phyloP scores from a whole-genome alignment of 2,888 invertebrate genomes.

The Thelaira solivaga region DNA sequence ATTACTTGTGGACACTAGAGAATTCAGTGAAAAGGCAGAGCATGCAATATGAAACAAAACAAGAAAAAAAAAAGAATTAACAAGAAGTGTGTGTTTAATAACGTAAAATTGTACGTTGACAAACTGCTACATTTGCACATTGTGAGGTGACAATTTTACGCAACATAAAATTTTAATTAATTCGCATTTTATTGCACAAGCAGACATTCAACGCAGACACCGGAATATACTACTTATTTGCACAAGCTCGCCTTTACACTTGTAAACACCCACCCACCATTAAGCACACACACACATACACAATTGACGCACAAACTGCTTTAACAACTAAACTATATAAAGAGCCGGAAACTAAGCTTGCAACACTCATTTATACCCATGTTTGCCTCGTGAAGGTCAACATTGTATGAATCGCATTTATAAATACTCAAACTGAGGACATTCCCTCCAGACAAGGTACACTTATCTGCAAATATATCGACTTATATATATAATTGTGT shows the following conservation, averaged over 20 bases:
- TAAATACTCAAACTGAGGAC: conserved; percentile 41
- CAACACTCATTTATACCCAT: background rate
- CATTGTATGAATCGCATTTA: conserved; percentile 52
- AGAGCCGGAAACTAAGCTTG: background rate
- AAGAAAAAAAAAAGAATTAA: too few relatives aligned
- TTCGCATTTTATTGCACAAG: conserved; percentile 63
- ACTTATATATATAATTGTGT: background rate
- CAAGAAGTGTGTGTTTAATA: conserved; percentile 39
- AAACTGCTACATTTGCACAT: conserved; percentile 62
- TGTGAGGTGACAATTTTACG: conserved; percentile 65
- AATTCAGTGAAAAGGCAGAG: background rate
- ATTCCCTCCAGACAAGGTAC: background rate
- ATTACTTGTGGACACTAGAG: background rate
- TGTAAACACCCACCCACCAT: background rate
- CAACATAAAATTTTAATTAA: conserved; percentile 71
- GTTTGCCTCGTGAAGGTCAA: conserved; percentile 36
- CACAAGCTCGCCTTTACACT: background rate
- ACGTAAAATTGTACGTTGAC: conserved; percentile 55
- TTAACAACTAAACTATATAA: background rate
- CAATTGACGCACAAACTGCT: background rate
- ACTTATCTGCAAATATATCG: background rate
- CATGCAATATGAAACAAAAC: too few relatives aligned
- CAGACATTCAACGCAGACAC: conserved; percentile 51
- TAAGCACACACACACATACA: conserved; percentile 47
- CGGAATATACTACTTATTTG: background rate